Evolutionary conservation across 2,888 invertebrate genomes (phyloP).

Genomic region (Drosophila testacea): DNA sequence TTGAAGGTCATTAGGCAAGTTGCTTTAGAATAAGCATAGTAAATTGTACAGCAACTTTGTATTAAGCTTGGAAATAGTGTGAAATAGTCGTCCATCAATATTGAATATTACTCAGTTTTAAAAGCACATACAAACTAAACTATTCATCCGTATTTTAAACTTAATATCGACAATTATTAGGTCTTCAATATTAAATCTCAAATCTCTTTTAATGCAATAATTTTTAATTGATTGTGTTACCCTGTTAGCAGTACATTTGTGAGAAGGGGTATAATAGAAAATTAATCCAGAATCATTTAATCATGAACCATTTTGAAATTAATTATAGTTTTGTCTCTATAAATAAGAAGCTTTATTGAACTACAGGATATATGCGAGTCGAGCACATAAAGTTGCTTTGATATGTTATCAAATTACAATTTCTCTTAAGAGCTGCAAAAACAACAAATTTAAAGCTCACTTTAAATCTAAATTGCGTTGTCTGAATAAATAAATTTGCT

Average conservation of each 20-base stretch:
- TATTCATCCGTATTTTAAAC: background rate
- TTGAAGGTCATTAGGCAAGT: slow-evolving; percentile 10
- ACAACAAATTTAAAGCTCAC: slow-evolving; percentile 6
- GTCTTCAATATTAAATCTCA: background rate
- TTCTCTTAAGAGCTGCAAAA: background rate
- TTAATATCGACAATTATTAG: background rate
- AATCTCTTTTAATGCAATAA: too few species aligned
- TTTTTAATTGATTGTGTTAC: background rate
- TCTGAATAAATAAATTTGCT: slow-evolving; percentile 28
- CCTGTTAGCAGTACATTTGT: background rate
- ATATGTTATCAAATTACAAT: background rate
- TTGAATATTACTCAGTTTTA: background rate
- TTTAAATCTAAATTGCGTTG: slow-evolving; percentile 19
- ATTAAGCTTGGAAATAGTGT: background rate
- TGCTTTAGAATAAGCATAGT: slow-evolving; percentile 6
- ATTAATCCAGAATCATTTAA: too few species aligned
- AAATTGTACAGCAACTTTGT: background rate
- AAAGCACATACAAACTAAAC: background rate
- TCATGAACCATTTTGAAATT: too few species aligned
- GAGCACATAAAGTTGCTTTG: background rate
- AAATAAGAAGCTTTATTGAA: too few species aligned
- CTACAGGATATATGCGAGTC: too few species aligned
- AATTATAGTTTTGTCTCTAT: too few species aligned
- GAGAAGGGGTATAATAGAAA: background rate
- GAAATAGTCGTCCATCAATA: background rate